Evolutionary conservation across 2,113 vertebrate genomes (phyloP), one percentile per base, ranked within the genome.

Genomic region (Pygoscelis antarcticus): DNA sequence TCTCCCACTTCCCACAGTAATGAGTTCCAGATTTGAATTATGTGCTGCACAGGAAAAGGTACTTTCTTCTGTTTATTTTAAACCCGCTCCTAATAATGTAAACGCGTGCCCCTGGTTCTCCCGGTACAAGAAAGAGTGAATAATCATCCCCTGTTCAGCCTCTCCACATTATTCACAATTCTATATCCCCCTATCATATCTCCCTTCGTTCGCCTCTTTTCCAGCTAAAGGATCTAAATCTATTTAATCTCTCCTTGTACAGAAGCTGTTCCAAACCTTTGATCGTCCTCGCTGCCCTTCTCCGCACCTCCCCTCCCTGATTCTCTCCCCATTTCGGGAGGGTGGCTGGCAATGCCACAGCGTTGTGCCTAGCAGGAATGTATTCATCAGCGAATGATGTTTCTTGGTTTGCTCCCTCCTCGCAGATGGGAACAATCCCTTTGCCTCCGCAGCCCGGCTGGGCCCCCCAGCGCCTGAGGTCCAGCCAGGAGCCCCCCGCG

Each of bases 1-100:
- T 85, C 66, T 91, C 70, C 61, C 0, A 3, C 78, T 93, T 93
- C 65, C 66, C 16, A 0, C 74, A 38, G 78, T 94, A 97, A 96
- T 80, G 87, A 95, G 84, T 90, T 95, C 92, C 83, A 96, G 75
- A 79, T 90, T 96, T 96, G 96, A 96, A 95, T 97, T 96, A 95
- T 51, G 85, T 76, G 85, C 93, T 74, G 93, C 87, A 91, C 66
- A 70, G 78, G 44, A 96, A 91, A 94, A 96, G 40, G 82, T 57
- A 77, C 75, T 93, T 95, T 96, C 70, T 91, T 95, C 82, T 97
- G 93, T 96, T 96, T 95, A 96, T 95, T 96, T 95, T 93, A 91
- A 95, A 96, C 49, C 66, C 3, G 29, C 52, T 96, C 87, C 78
- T 85, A 72, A 96, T 93, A 95, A 95, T 46, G 93, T 80, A 90